phyloP scores from a whole-genome alignment of 2,888 invertebrate genomes.

The Acleris holmiana region DNA sequence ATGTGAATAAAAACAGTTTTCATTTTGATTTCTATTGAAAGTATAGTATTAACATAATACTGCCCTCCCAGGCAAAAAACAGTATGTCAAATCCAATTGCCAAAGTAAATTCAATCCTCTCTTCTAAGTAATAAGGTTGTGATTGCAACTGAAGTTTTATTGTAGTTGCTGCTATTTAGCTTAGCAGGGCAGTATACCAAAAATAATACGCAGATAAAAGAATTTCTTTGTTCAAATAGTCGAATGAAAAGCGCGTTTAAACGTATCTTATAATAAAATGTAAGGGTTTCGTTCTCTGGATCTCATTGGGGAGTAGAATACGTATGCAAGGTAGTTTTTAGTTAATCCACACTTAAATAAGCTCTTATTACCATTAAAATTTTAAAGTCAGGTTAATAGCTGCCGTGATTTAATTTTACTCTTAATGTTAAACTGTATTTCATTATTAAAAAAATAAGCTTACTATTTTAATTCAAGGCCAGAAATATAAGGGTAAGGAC shows the following conservation, averaged over 20 bases:
- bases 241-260: constrained; percentile 14
- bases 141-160: too few species aligned
- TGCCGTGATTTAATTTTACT: background rate
- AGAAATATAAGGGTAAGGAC: too few species aligned
- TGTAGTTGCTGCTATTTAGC: too few species aligned
- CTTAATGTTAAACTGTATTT: too few species aligned
- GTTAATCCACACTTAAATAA: constrained; percentile 3
- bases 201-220: constrained; percentile 13
- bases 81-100: too few species aligned
- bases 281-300: constrained; percentile 8
- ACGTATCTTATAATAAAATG: constrained; percentile 12
- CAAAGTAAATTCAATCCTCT: too few species aligned
- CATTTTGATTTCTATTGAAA: background rate
- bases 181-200: too few species aligned
- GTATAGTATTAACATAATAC: constrained; percentile 5
- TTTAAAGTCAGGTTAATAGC: background rate
- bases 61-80: too few species aligned
- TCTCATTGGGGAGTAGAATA: constrained; percentile 8
- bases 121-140: too few species aligned
- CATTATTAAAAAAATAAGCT: too few species aligned
- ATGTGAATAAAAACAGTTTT: too few species aligned
- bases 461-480: too few species aligned
- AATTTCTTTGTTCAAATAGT: constrained; percentile 8
- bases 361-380: background rate
- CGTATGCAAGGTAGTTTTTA: constrained; percentile 8